Base-by-base conservation (phyloP, 2,797 vertebrate genomes). In the Melopsittacus undulatus region DNA sequence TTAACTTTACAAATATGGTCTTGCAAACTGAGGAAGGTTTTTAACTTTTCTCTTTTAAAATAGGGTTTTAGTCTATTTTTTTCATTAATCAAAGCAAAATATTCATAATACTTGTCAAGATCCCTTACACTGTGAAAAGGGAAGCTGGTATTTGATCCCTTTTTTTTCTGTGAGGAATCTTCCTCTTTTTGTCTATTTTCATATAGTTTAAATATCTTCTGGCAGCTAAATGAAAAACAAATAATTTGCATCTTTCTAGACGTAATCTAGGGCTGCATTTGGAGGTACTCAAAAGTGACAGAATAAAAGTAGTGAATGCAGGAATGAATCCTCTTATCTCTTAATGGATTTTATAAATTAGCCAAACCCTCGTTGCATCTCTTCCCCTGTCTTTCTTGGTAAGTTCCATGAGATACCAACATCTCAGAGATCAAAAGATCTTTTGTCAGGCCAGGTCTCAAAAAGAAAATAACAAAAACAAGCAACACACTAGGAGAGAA, bases 1-100 rank as follows among this genome's bases (percentile, higher is more conserved):
- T 96, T 95, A 89, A 85, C 81, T 90, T 94, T 85, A 82, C 70
- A 92, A 96, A 95, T 83, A 92, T 40, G 27, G 27, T 86, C 70
- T 72, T 79, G 49, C 38, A 94, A 94, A 83, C 91, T 54, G 89
- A 87, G 51, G 46, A 79, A 51, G 4, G 0, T 2, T 36, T 63
- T 70, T 54, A 70, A 16, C 16, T 76, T 87, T 87, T 87, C 30
- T 42, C 59, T 85, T 94, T 80, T 45, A 79, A 91, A 90, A 74
- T 13, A 72, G 11, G 23, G 79, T 79, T 85, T 89, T 69, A 32
- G 20, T 40, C 5, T 7, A 74, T 75, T 83, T 73, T 57, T 75
- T 79, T 76, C 45, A 46, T 48, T 87, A 23, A 79, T 57, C 59
- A 87, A 85, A 95, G 83, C 14, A 87, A 81, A 85, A 64, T 7